A percentile compares a stretch with the other conserved stretches of the same genome.
phyloP scores from a whole-genome alignment of 2,888 invertebrate genomes.

The Drosophila crucigera region DNA sequence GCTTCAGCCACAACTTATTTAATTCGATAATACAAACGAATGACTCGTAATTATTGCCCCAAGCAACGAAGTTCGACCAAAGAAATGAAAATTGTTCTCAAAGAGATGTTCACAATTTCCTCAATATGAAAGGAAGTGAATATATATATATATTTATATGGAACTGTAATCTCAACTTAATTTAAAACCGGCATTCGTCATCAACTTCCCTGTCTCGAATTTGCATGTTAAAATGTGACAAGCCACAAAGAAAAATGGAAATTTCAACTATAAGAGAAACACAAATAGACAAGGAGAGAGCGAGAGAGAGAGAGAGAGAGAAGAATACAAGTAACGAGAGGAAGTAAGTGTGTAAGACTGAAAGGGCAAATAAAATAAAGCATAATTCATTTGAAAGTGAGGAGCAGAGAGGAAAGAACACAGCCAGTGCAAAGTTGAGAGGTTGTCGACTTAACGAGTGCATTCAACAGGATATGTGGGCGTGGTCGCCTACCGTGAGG shows the following conservation, averaged over 20 bases:
- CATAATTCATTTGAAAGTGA: conserved; percentile 59
- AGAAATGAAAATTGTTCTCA: conserved; percentile 36
- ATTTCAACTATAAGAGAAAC: conserved; percentile 15
- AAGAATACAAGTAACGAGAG: background rate
- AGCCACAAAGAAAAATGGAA: conserved; percentile 49
- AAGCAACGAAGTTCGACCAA: conserved; percentile 22
- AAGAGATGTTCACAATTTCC: conserved; percentile 35
- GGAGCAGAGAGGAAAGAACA: background rate
- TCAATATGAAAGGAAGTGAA: conserved; percentile 1
- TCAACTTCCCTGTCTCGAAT: conserved; percentile 58
- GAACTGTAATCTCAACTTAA: conserved; percentile 52
- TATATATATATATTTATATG: background rate
- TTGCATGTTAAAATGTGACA: conserved; percentile 57
- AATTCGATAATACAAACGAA: conserved; percentile 30
- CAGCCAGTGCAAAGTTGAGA: conserved; percentile 25
- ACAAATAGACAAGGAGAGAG: background rate
- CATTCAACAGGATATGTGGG: conserved; percentile 61
- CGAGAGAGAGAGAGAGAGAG: background rate
- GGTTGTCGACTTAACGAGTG: conserved; percentile 52
- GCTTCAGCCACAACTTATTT: conserved; percentile 11
- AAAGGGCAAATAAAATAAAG: conserved; percentile 48
- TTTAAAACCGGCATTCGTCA: conserved; percentile 58
- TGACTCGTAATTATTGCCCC: conserved; percentile 41
- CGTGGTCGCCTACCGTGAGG: conserved; percentile 29
- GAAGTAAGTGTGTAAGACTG: conserved; percentile 3